Percentiles rank a stretch among this genome's conserved stretches.
These are phyloP conservation scores for Rhabdomys pumilio DNA, from an alignment of 2,797 vertebrate genomes.

Conservation along the genomic window DNA sequence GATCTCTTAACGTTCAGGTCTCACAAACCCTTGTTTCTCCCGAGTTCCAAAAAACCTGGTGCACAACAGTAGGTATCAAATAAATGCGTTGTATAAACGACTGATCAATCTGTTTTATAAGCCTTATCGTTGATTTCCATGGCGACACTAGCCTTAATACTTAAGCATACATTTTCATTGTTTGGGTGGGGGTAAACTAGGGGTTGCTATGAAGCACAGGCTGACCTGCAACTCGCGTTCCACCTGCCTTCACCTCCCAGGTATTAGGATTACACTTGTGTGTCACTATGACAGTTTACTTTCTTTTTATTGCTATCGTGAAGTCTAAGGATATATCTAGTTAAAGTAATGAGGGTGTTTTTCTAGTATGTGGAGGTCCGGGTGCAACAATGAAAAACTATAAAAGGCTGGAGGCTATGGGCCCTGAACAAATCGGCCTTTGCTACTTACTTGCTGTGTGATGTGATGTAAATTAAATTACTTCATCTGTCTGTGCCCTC, in stretches of 20 bases:
- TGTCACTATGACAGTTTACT: neutral
- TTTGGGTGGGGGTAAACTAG: neutral
- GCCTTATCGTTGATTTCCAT: neutral
- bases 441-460: constrained; percentile 20
- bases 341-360: neutral
- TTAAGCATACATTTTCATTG: neutral
- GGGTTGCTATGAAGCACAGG: neutral
- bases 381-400: neutral
- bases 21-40: neutral
- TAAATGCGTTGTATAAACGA: constrained; percentile 59
- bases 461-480: constrained; percentile 9
- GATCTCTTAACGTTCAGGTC: neutral
- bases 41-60: neutral
- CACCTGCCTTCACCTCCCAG: neutral
- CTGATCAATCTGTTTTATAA: constrained; percentile 20
- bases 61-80: constrained; percentile 38
- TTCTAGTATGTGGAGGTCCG: neutral
- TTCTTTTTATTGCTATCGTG: neutral
- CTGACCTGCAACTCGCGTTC: neutral
- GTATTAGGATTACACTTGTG: neutral
- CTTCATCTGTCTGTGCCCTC: constrained; percentile 1
- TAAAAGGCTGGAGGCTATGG: neutral
- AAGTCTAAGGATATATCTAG: neutral
- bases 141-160: neutral
- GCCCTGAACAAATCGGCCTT: neutral